phyloP scores from a whole-genome alignment of 2,888 invertebrate species.

The Dryobota labecula region DNA sequence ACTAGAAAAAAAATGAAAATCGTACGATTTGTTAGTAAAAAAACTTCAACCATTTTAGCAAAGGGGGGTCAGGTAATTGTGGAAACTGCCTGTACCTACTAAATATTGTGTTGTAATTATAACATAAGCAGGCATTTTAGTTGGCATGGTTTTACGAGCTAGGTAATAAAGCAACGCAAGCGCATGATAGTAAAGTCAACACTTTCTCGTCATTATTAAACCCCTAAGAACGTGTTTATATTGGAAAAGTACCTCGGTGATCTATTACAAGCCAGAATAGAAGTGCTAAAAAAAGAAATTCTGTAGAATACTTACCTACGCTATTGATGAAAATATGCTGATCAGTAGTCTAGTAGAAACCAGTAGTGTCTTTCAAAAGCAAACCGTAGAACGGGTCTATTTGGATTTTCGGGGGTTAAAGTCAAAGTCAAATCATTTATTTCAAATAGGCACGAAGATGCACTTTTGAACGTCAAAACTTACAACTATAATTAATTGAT shows the following conservation, averaged over 20 bases:
- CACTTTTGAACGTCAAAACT: no score
- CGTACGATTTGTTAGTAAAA: no score
- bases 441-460: no score
- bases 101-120: background rate
- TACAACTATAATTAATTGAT: no score
- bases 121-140: background rate
- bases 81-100: no score
- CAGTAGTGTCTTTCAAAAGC: background rate
- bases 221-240: background rate
- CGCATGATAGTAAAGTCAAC: slow-evolving; percentile 13
- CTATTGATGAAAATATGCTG: background rate
- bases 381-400: no score
- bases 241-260: background rate
- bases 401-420: no score
- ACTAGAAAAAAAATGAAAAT: no score
- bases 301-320: no score
- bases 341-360: background rate
- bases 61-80: no score
- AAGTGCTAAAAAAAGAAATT: background rate
- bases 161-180: slow-evolving; percentile 16
- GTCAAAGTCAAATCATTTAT: no score
- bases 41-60: no score
- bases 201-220: slow-evolving; percentile 48
- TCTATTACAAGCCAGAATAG: background rate
- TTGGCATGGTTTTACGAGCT: slow-evolving; percentile 5